Conservation (phyloP, 2,113 vertebrate genomes). For the Eonycteris spelaea region DNA sequence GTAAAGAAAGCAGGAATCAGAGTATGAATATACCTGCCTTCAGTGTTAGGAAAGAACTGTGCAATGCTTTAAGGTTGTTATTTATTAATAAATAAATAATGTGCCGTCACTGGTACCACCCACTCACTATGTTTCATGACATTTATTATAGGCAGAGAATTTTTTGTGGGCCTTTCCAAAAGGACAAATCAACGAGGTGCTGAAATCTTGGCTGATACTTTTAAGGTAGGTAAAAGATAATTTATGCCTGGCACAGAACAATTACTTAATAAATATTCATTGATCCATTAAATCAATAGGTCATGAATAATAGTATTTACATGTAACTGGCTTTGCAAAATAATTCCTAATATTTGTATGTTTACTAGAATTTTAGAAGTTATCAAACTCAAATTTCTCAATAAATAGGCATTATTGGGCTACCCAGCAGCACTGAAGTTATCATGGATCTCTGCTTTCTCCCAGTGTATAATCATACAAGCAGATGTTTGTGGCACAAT, state of each 20-base stretch:
- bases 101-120: background rate
- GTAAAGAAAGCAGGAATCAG: background rate
- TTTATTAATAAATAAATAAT: background rate
- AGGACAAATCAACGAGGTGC: conserved; percentile 98
- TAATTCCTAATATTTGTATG: conserved; percentile 46
- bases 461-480: background rate
- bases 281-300: background rate
- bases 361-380: conserved; percentile 28
- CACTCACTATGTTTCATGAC: conserved; percentile 47
- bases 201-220: conserved; percentile 96
- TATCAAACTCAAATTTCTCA: conserved; percentile 38
- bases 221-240: conserved; percentile 89
- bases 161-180: conserved; percentile 98
- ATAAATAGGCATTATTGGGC: background rate
- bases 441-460: background rate
- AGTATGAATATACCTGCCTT: background rate
- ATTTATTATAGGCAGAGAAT: conserved; percentile 90
- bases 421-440: background rate
- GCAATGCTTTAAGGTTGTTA: background rate
- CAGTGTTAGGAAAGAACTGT: background rate
- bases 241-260: conserved; percentile 18
- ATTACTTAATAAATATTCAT: conserved; percentile 51
- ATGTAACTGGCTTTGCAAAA: conserved; percentile 35
- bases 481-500: background rate
- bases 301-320: conserved; percentile 42